Conservation (phyloP, 2,113 vertebrate genomes). For the Aspiorhynchus laticeps region DNA sequence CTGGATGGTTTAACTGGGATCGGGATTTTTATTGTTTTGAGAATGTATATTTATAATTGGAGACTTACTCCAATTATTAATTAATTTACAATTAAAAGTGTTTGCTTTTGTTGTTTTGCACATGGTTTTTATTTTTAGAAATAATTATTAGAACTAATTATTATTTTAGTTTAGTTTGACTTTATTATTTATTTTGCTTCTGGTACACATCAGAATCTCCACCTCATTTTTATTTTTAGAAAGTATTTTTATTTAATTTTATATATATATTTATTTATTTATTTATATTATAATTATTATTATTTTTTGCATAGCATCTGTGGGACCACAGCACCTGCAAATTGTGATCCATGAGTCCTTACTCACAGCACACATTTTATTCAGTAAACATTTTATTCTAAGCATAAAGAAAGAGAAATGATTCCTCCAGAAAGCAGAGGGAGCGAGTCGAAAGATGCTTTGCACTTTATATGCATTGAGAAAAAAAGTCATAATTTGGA, state of each 20-base stretch:
- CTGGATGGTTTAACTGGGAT: background rate
- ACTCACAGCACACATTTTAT: background rate
- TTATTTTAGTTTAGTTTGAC: background rate
- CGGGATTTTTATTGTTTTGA: background rate
- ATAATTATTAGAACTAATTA: too few relatives aligned
- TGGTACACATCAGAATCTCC: background rate
- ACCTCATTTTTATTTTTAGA: too few relatives aligned
- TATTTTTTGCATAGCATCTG: too few relatives aligned
- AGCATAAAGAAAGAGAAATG: background rate
- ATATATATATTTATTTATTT: too few relatives aligned
- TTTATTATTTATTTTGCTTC: background rate
- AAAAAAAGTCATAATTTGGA: slow-evolving; percentile 11
- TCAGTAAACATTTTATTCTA: background rate
- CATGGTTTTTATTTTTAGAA: background rate
- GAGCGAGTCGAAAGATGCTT: background rate
- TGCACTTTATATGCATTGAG: background rate
- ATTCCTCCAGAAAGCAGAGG: background rate
- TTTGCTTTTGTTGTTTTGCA: too few relatives aligned
- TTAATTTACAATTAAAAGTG: background rate
- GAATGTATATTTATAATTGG: background rate
- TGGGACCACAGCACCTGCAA: background rate
- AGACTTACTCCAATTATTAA: background rate
- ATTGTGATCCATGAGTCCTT: background rate
- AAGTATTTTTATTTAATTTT: too few relatives aligned
- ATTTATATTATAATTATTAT: too few relatives aligned